Percentiles rank a stretch among this genome's conserved stretches.
Conservation (phyloP, 1,140 invertebrate species). For the Eupristina koningsbergeri region DNA sequence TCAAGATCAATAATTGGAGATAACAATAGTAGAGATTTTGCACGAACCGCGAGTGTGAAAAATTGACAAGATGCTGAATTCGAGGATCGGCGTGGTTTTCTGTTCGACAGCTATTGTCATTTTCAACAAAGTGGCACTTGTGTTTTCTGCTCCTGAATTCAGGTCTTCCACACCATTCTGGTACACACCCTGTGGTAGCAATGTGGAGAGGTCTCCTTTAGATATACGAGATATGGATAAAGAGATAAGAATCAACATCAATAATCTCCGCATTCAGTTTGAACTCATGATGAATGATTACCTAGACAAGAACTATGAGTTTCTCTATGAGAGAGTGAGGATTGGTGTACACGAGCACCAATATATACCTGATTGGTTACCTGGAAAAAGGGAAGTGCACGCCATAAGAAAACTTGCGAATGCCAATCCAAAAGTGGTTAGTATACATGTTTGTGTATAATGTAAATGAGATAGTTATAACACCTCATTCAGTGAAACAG, state of each 20-base stretch:
- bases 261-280: constrained; percentile 63
- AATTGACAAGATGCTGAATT: background rate
- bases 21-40: too few relatives aligned
- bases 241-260: constrained; percentile 55
- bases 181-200: constrained; percentile 64
- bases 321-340: constrained; percentile 65
- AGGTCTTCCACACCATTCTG: constrained; percentile 59
- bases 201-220: constrained; percentile 42
- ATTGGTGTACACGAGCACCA: constrained; percentile 68
- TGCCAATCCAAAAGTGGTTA: constrained; percentile 60
- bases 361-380: constrained; percentile 72
- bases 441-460: constrained; percentile 27
- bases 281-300: constrained; percentile 64
- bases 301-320: constrained; percentile 64
- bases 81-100: background rate
- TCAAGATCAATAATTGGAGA: background rate
- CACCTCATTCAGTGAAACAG: too few relatives aligned
- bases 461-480: background rate
- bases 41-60: background rate
- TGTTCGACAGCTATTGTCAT: background rate
- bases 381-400: constrained; percentile 64
- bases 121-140: background rate
- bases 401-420: constrained; percentile 57
- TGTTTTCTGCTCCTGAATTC: constrained; percentile 15
- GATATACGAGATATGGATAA: constrained; percentile 54